These are phyloP conservation scores for Pseudochirops corinnae DNA, from an alignment of 2,797 vertebrate species.

Conservation along the genomic window DNA sequence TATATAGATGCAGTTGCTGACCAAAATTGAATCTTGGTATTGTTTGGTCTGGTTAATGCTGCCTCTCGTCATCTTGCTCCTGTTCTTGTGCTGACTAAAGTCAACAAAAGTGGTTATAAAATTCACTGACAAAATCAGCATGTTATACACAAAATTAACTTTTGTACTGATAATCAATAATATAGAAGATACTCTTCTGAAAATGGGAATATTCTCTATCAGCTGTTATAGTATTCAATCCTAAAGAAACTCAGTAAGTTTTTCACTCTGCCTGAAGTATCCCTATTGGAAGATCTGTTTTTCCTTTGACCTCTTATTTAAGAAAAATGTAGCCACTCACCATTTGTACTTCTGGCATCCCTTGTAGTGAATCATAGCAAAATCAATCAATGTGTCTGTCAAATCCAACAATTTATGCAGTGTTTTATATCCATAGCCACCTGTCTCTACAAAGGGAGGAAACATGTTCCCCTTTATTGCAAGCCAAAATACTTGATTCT, in stretches of 20 bases:
- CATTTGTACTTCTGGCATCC: not conserved
- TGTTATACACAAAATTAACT: not conserved
- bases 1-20: not conserved
- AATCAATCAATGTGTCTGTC: not conserved
- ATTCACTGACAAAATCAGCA: not conserved
- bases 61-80: not conserved
- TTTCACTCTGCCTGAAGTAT: not conserved
- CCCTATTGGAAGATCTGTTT: not conserved
- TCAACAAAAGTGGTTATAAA: not conserved
- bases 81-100: not conserved
- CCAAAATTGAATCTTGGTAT: not conserved
- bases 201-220: not conserved
- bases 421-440: not conserved
- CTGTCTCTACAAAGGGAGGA: not conserved
- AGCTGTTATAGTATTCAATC: not conserved
- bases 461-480: not conserved
- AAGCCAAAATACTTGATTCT: too few relatives aligned
- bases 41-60: not conserved
- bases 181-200: not conserved
- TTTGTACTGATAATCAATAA: conserved; percentile 24
- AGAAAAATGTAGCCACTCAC: not conserved
- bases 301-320: not conserved
- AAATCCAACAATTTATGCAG: not conserved
- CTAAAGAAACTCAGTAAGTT: not conserved
- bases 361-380: not conserved